These are phyloP conservation scores for Aporrectodea caliginosa DNA, from an alignment of 1,140 invertebrate genomes.

Conservation along the genomic window DNA sequence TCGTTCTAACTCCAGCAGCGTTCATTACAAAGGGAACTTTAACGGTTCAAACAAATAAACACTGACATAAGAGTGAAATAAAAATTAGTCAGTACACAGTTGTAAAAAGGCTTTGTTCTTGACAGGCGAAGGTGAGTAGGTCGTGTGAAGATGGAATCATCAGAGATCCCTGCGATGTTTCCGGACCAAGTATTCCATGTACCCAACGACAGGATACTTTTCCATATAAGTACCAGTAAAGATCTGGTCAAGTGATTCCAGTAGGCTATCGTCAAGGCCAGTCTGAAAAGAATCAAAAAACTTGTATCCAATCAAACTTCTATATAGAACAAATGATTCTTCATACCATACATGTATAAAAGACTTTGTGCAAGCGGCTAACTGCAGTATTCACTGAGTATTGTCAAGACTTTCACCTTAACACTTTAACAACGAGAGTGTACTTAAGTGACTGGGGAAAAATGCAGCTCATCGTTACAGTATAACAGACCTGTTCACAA, in stretches of 20 bases:
- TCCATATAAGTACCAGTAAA: conserved; percentile 44
- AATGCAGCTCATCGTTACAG: not conserved
- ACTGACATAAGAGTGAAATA: too few relatives aligned
- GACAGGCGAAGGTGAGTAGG: too few relatives aligned
- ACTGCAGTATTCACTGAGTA: too few relatives aligned
- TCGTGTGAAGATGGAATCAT: too few relatives aligned
- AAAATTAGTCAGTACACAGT: too few relatives aligned
- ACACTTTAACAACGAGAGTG: not conserved
- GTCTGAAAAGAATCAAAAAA: too few relatives aligned
- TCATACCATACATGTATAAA: not conserved
- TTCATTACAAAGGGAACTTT: too few relatives aligned
- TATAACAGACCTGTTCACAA: too few relatives aligned
- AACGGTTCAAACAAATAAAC: too few relatives aligned
- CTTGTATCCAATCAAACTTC: too few relatives aligned
- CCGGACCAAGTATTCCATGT: conserved; percentile 47
- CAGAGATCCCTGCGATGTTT: not conserved
- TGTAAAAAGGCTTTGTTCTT: too few relatives aligned
- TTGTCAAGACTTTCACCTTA: not conserved
- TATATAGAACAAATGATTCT: conserved; percentile 26
- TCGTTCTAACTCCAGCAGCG: too few relatives aligned
- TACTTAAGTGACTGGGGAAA: not conserved
- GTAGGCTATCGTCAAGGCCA: conserved; percentile 39
- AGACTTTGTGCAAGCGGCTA: conserved; percentile 8
- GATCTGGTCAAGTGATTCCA: conserved; percentile 46
- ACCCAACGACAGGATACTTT: conserved; percentile 52